These are phyloP conservation scores for Chamaetylas fuelleborni DNA, from an alignment of 2,113 vertebrate genomes.

Conservation along the genomic window DNA sequence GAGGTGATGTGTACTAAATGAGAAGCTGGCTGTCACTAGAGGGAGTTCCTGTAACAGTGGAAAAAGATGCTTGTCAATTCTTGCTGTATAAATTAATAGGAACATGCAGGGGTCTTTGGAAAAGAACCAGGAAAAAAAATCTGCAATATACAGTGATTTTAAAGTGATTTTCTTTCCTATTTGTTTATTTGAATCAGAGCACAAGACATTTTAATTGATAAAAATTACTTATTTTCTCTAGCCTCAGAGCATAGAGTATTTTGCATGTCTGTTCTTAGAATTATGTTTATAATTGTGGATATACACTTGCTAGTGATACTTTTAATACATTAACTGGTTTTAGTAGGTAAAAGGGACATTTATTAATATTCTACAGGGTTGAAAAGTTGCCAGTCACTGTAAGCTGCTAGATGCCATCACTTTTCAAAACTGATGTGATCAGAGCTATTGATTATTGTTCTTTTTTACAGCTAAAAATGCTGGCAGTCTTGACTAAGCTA, in stretches of 20 bases:
- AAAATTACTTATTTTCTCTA: neutral
- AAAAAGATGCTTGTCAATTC: neutral
- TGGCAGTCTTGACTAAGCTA: neutral
- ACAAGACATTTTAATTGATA: neutral
- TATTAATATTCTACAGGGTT: neutral
- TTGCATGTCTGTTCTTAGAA: neutral
- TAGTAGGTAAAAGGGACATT: neutral
- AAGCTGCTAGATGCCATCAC: neutral
- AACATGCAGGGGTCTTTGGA: neutral
- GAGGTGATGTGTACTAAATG: neutral
- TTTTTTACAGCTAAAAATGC: neutral
- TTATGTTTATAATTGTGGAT: neutral
- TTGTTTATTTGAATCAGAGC: neutral
- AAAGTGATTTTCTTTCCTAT: neutral
- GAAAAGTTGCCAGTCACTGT: neutral
- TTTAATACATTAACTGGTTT: neutral
- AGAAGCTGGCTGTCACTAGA: neutral
- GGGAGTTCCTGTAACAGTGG: neutral
- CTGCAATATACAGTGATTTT: neutral
- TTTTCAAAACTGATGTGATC: neutral
- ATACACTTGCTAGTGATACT: neutral
- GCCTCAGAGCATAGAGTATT: neutral
- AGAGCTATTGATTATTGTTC: neutral
- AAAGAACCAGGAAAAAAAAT: neutral
- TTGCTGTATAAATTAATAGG: neutral